phyloP scores from a whole-genome alignment of 2,888 invertebrate genomes.

The Brenthis daphne region DNA sequence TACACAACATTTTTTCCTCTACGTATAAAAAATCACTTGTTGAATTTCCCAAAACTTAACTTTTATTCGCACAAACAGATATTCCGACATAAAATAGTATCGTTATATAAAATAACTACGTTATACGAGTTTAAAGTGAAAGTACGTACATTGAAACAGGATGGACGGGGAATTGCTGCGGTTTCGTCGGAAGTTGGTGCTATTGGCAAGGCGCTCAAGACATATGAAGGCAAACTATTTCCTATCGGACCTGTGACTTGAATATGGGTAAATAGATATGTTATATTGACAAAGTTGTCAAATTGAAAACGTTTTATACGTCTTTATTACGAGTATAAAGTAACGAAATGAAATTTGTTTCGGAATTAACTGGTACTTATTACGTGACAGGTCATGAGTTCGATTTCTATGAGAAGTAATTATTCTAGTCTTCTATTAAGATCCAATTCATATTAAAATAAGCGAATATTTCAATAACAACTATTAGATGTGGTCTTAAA shows the following conservation, averaged over 20 bases:
- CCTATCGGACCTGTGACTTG: constrained; percentile 7
- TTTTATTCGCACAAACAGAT: too few relatives aligned
- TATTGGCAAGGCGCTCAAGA: constrained; percentile 21
- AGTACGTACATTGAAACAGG: constrained; percentile 17
- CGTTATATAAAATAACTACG: too few relatives aligned
- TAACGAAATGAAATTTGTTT: constrained; percentile 21
- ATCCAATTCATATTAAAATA: too few relatives aligned
- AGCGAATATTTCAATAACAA: too few relatives aligned
- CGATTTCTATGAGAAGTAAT: too few relatives aligned
- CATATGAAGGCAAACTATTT: constrained; percentile 17
- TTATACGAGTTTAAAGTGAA: constrained; percentile 2
- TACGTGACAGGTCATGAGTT: too few relatives aligned
- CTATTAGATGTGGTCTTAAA: too few relatives aligned
- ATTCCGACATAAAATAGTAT: too few relatives aligned
- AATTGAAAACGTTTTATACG: background rate
- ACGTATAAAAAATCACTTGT: too few relatives aligned
- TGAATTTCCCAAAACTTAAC: too few relatives aligned
- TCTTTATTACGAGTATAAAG: background rate
- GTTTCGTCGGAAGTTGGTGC: constrained; percentile 17
- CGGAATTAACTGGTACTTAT: background rate
- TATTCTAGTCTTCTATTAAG: too few relatives aligned
- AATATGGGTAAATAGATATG: background rate
- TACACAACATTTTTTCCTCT: too few relatives aligned
- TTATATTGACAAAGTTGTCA: constrained; percentile 1
- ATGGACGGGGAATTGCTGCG: constrained; percentile 12